Evolutionary conservation across 2,888 invertebrate species (phyloP), one percentile per base, ranked within the genome.

Genomic region (Lobophora halterata): DNA sequence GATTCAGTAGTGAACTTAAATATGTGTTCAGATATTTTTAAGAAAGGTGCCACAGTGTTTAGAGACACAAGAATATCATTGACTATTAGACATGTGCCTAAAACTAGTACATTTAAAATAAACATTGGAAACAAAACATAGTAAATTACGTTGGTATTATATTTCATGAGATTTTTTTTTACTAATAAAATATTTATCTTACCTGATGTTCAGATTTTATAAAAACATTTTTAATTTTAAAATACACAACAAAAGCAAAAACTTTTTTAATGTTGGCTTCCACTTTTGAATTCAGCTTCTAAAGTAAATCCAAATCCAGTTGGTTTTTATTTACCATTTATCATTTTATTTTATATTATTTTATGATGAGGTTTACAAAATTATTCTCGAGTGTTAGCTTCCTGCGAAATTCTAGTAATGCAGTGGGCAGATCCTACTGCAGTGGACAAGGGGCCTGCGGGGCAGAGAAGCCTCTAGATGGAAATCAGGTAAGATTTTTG

Each of bases 31-130:
- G 66, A 74, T 36, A 71, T 79, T 32, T 91, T 90, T 74, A 64
- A 70, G 8, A 73, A 87, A 35, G 92, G 91, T 18, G 82, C 91
- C 39, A 75, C 70, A 30, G 58, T 96, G 11, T 55, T 75, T 31
- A 88, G 97, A 55, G 80, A 79, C 5, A 95, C 93, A 3, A 90
- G 98, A 61, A 83, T 97, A 49, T 98, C 98, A 6, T 77, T 98
- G 31, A 98, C 98, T 6, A 96, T 98, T 55, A 90, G 98, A 69
- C 93, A 96, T 90, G 97, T 98, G 18, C 97, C 97, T 23, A 97
- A 95, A 85, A 93, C 95, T 20, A 91, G 91, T 35, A 91, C 91
- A 78, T 89, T 95, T 67, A 93, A 93, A 80, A 73, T 94, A 40
- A 91, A 89, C 68, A 88, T 92, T 65, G 82, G 81, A 24, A 79